phyloP scores from a whole-genome alignment of 2,113 vertebrate genomes.

The Cyanocitta stelleri region DNA sequence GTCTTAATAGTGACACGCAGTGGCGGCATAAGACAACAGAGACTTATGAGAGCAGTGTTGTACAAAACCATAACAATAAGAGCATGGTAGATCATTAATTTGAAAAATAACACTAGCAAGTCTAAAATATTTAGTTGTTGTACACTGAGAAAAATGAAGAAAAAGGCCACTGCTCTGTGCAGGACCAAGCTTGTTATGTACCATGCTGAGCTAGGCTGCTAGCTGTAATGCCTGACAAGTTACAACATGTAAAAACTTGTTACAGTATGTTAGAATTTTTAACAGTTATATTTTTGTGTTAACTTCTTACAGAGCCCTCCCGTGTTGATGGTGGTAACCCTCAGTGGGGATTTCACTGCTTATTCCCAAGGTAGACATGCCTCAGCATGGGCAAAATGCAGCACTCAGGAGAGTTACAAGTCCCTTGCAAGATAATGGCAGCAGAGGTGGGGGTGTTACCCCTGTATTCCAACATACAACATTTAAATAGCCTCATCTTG shows the following conservation, averaged over 20 bases:
- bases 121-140: not conserved
- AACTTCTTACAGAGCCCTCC: not conserved
- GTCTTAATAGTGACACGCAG: constrained; percentile 40
- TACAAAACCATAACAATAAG: not conserved
- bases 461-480: not conserved
- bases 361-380: not conserved
- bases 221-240: not conserved
- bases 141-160: not conserved
- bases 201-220: fast-evolving
- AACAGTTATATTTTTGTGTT: not conserved
- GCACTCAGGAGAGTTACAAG: not conserved
- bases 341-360: not conserved
- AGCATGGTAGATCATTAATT: not conserved
- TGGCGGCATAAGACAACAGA: not conserved
- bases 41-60: not conserved
- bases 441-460: fast-evolving
- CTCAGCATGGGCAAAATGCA: not conserved
- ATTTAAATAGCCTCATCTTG: not conserved
- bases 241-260: not conserved
- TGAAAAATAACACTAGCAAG: not conserved
- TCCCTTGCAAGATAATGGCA: not conserved
- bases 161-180: not conserved
- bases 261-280: not conserved
- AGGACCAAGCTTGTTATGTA: not conserved
- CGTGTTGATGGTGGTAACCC: fast-evolving